phyloP scores from a whole-genome alignment of 1,140 invertebrate species.

The Pachypeltis micranthus region DNA sequence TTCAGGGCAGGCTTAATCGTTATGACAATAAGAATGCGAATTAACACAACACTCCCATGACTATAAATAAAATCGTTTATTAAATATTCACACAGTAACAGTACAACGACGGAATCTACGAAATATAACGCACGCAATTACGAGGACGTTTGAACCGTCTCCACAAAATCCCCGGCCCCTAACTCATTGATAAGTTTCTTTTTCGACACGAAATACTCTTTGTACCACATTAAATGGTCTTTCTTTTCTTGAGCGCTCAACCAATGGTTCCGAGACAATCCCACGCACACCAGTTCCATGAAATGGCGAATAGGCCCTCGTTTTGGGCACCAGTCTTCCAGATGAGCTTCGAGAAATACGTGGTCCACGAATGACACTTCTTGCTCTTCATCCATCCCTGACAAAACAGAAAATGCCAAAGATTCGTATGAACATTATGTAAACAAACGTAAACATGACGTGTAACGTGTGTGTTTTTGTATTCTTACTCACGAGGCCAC shows the following conservation, averaged over 20 bases:
- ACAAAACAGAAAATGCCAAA: no score
- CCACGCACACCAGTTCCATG: conserved; percentile 90
- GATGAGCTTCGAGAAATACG: conserved; percentile 77
- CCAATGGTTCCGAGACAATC: conserved; percentile 90
- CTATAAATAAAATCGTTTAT: no score
- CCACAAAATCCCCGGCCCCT: conserved; percentile 33
- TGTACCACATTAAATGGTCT: conserved; percentile 87
- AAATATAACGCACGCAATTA: no score
- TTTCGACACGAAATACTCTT: conserved; percentile 78
- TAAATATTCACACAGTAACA: no score
- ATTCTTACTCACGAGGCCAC: no score
- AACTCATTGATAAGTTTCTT: conserved; percentile 56
- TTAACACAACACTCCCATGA: no score
- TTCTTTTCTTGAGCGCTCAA: conserved; percentile 63
- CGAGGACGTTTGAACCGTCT: background rate
- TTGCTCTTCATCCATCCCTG: conserved; percentile 65
- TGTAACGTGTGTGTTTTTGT: no score
- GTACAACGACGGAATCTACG: no score
- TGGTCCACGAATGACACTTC: conserved; percentile 80
- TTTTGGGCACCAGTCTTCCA: conserved; percentile 77
- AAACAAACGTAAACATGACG: no score
- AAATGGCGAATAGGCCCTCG: conserved; percentile 85
- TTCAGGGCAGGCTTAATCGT: no score
- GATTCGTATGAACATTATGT: no score
- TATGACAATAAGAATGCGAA: no score